These are phyloP conservation scores for Cromileptes altivelis DNA, from an alignment of 2,113 vertebrate genomes.

Conservation along the genomic window DNA sequence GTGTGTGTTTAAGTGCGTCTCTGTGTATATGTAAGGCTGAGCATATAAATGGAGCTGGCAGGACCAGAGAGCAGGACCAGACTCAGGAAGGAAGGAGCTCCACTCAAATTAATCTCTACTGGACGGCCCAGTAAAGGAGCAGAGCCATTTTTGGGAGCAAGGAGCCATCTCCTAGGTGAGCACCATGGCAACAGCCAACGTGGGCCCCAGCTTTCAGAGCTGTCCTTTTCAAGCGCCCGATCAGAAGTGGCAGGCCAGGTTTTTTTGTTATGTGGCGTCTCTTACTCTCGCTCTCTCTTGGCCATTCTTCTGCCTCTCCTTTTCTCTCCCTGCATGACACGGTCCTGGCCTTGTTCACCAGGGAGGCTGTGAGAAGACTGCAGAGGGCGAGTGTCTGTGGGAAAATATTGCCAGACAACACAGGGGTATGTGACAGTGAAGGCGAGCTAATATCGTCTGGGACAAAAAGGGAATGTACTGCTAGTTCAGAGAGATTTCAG, in stretches of 20 bases:
- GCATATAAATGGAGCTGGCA: conserved; percentile 69
- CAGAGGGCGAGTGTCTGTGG: conserved; percentile 70
- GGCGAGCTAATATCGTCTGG: conserved; percentile 44
- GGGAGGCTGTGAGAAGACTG: conserved; percentile 76
- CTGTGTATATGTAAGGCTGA: conserved; percentile 28
- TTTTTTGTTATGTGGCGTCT: conserved; percentile 74
- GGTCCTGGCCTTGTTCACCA: conserved; percentile 62
- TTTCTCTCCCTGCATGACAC: conserved; percentile 67
- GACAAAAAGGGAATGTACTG: conserved; percentile 14
- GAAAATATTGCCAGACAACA: conserved; percentile 82
- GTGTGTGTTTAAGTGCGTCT: conserved; percentile 5
- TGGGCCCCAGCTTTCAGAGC: conserved; percentile 76
- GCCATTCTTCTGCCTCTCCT: conserved; percentile 65
- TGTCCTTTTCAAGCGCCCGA: conserved; percentile 79
- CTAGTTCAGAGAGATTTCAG: background rate
- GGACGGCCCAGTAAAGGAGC: conserved; percentile 72
- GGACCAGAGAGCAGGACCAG: conserved; percentile 55
- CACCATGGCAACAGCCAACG: conserved; percentile 82
- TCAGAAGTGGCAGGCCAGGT: conserved; percentile 81
- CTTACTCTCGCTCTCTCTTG: conserved; percentile 52
- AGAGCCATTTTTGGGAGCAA: conserved; percentile 79
- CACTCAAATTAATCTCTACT: conserved; percentile 77
- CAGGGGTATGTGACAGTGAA: conserved; percentile 56
- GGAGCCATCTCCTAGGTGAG: conserved; percentile 84
- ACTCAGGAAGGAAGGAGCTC: conserved; percentile 79